Base-by-base conservation (phyloP, 1,140 invertebrate species). In the Cydia fagiglandana region DNA sequence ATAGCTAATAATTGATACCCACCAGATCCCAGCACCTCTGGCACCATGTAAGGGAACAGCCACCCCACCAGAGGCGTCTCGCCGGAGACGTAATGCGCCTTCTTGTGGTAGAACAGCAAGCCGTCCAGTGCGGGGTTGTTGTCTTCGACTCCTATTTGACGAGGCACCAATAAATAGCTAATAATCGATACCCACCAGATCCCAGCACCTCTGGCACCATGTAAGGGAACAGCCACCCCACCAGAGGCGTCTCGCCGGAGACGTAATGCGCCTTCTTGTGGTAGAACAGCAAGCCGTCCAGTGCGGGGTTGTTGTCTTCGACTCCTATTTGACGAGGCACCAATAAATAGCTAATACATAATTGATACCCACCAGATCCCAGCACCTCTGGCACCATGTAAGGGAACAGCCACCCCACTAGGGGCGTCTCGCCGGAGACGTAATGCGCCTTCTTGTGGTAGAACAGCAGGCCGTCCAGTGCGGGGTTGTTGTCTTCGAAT, bases 361-460 rank as follows among this genome's bases (percentile, higher is more conserved):
- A 24, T 24, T 24, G 47, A 53, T 64, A 84, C 77, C 79, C 79
- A 93, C 91, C 83, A 64, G 75, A 68, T n/a, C 94, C 94, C 9
- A 98, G 89, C 28, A 97, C 94, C 93, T 98, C 97, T 2, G 95
- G 94, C 10, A 98, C 83, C 97, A 98, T 98, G 86, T 95, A 98
- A 0, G 96, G 94, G 86, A 97, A 98, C 0, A 98, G 91, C 98
- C 98, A 99, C 2, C 96, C 96, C 0, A 98, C 97, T 13, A 99
- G 90, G 0, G 98, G 98, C 0, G 97, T 97, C 47, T 93, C 87
- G 12, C 97, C 97, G 79, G 95, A 94, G 9, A 94, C 94, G 81
- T 99, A 99, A 79, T 96, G 95, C 0, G 95, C 95, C 79, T 95
- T 93, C 81, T 95, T 96, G 86, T 98, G 97, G 86, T 97, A 98